A percentile compares a stretch with the other conserved stretches of the same genome.
These are phyloP conservation scores for Palythoa caribaeorum DNA, from an alignment of 92 coral and sea anemone genomes.

Conservation along the genomic window DNA sequence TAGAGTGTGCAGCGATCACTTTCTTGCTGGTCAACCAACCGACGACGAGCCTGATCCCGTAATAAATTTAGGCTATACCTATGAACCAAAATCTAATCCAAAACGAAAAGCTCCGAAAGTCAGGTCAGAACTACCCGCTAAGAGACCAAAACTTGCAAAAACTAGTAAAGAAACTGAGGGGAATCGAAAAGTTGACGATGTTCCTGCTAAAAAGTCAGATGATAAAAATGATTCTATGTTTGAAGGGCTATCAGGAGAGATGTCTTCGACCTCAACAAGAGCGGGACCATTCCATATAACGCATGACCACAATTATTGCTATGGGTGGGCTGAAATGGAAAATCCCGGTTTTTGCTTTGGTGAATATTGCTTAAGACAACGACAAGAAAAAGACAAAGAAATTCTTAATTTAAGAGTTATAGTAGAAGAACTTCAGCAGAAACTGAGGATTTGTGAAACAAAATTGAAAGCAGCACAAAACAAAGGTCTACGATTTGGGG, in stretches of 20 bases:
- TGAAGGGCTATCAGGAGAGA: too few species aligned
- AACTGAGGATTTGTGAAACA: conserved; percentile 1
- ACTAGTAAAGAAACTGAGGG: too few species aligned
- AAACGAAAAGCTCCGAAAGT: conserved; percentile 26
- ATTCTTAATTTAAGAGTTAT: conserved; percentile 6
- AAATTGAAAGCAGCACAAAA: conserved; percentile 3
- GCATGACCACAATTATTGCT: conserved; percentile 16
- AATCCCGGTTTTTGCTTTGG: neutral
- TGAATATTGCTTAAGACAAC: neutral
- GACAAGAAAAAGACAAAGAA: neutral
- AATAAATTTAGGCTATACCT: neutral
- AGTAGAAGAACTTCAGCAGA: neutral
- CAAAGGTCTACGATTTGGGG: conserved; percentile 7
- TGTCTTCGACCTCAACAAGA: neutral
- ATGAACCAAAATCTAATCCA: neutral
- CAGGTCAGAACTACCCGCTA: neutral
- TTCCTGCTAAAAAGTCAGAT: too few species aligned
- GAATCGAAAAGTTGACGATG: too few species aligned
- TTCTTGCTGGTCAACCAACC: neutral
- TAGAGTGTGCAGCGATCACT: conserved; percentile 48
- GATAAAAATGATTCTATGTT: too few species aligned
- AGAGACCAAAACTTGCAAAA: conserved; percentile 6
- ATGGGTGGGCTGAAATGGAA: neutral
- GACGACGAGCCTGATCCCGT: neutral
- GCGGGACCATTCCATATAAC: neutral